Conservation (phyloP, 2,113 vertebrate species). For the Thamnaconus septentrionalis region DNA sequence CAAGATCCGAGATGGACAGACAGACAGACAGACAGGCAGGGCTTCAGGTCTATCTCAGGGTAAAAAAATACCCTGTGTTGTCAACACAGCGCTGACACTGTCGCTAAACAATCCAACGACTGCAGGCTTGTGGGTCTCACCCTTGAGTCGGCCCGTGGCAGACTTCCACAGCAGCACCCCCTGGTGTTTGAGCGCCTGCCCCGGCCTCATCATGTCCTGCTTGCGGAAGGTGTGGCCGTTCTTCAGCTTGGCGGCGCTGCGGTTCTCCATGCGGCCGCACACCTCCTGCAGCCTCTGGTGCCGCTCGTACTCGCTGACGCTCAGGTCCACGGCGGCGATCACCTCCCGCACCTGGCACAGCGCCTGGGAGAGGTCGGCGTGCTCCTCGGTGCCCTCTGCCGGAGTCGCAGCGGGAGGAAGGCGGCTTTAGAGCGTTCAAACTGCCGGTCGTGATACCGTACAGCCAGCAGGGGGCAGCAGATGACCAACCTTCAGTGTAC, state of each 20-base stretch:
- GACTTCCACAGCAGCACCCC: constrained; percentile 95
- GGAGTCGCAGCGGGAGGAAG: no score
- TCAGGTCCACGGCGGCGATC: constrained; percentile 86
- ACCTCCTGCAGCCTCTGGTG: constrained; percentile 88
- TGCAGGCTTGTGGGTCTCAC: constrained; percentile 51
- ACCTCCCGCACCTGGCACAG: constrained; percentile 86
- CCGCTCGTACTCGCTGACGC: constrained; percentile 89
- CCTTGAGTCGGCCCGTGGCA: constrained; percentile 94
- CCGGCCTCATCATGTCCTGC: constrained; percentile 83
- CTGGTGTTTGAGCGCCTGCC: constrained; percentile 82
- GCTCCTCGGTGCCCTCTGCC: constrained; percentile 86
- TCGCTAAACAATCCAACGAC: no score
- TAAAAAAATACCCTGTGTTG: no score
- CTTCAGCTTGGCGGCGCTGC: constrained; percentile 88
- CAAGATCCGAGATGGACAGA: no score
- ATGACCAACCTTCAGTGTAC: constrained; percentile 85
- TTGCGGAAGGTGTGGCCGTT: constrained; percentile 88
- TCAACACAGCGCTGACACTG: no score
- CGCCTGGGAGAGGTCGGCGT: constrained; percentile 82
- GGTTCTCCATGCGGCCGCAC: constrained; percentile 89
- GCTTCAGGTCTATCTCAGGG: no score
- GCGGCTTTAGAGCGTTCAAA: not conserved
- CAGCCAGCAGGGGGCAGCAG: constrained; percentile 50
- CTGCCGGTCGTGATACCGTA: fast-evolving
- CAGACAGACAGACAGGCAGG: no score